A percentile compares a stretch with the other conserved stretches of the same genome.
Evolutionary conservation across 2,113 vertebrate genomes (phyloP).

Genomic region (Tapirus terrestris): DNA sequence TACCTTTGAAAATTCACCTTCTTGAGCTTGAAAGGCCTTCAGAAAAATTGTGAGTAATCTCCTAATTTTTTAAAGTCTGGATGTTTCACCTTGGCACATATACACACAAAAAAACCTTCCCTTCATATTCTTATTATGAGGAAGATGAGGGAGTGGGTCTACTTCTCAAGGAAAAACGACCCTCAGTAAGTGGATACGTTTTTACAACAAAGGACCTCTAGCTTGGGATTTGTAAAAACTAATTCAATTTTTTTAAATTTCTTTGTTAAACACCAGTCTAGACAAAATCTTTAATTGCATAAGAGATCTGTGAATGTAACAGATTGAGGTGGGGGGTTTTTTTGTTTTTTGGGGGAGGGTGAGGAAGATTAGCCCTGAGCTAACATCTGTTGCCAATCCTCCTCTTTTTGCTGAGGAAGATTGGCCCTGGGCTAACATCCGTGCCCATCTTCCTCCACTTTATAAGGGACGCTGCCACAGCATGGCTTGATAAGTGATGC

Average conservation of each 20-base stretch:
- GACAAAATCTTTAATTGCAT: not conserved
- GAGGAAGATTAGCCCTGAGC: no score
- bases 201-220: not conserved
- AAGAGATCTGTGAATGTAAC: not conserved
- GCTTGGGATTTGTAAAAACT: not conserved
- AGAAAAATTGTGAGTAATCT: not conserved
- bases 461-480: no score
- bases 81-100: not conserved
- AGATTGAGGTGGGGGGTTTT: not conserved
- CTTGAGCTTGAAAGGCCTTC: not conserved
- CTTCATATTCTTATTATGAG: not conserved
- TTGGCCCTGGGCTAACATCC: no score
- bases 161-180: not conserved
- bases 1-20: not conserved
- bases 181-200: not conserved
- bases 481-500: no score
- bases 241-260: not conserved
- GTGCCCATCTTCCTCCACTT: no score
- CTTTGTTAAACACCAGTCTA: not conserved
- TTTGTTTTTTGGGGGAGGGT: no score
- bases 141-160: not conserved
- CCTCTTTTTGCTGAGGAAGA: no score
- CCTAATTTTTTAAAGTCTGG: not conserved
- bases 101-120: not conserved
- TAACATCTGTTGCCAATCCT: no score